Percentiles rank a stretch among this genome's conserved stretches.
These are phyloP conservation scores for Melinopterus prodromus DNA, from an alignment of 2,888 invertebrate genomes.

Conservation along the genomic window DNA sequence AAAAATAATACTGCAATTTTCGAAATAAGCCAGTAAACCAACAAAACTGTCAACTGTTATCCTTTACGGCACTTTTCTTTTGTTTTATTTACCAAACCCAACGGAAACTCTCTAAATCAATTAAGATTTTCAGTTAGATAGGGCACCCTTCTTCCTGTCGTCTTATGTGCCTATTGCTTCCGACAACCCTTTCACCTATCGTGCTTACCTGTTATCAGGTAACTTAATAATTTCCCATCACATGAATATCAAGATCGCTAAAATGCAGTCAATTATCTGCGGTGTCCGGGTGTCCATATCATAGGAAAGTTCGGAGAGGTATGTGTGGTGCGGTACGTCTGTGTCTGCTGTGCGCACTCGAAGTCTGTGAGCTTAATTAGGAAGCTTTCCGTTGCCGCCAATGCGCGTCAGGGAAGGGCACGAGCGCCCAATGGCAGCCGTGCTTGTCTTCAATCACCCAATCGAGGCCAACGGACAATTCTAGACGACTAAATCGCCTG, in stretches of 20 bases:
- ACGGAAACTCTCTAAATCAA: background rate
- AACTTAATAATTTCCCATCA: background rate
- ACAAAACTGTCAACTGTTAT: background rate
- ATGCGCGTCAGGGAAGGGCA: slow-evolving; percentile 49
- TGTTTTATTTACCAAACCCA: background rate
- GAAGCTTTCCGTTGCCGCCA: slow-evolving; percentile 44
- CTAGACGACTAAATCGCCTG: background rate
- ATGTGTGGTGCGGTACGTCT: background rate
- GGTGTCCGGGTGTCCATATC: background rate
- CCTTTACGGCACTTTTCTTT: background rate
- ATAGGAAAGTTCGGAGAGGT: background rate
- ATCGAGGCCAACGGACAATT: background rate
- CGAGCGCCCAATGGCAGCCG: slow-evolving; percentile 54
- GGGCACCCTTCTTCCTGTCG: background rate
- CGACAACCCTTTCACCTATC: background rate
- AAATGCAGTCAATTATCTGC: background rate
- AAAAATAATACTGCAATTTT: too few species aligned
- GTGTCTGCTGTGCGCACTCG: slow-evolving; percentile 34
- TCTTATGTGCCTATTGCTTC: background rate
- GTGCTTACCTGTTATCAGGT: background rate
- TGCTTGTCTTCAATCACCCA: background rate
- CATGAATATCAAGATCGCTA: background rate
- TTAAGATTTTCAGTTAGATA: background rate
- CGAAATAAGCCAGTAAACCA: background rate
- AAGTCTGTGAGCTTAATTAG: slow-evolving; percentile 43